Conservation (phyloP, 2,888 invertebrate species). For the Scaptomyza parva region DNA sequence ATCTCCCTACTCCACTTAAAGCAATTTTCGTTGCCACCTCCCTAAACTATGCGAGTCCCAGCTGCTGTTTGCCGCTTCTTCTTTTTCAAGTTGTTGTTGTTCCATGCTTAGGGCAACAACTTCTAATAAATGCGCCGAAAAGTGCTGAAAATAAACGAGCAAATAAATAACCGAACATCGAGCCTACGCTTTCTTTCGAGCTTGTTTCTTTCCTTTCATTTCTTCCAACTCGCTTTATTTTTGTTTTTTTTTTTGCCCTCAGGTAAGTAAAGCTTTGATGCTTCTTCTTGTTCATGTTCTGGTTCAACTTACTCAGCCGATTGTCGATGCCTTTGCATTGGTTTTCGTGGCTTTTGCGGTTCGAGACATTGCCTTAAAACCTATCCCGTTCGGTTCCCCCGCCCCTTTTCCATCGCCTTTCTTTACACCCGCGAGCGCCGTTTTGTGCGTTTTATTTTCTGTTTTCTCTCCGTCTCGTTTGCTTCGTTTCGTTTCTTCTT, state of each 20-base stretch:
- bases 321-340: conserved; percentile 47
- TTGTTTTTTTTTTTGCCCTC: conserved; percentile 26
- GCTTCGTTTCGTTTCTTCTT: conserved; percentile 19
- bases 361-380: conserved; percentile 9
- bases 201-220: neutral
- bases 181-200: conserved; percentile 17
- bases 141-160: conserved; percentile 76
- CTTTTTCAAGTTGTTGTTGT: conserved; percentile 10
- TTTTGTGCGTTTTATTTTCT: conserved; percentile 36
- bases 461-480: conserved; percentile 12
- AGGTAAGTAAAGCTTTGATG: conserved; percentile 25
- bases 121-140: conserved; percentile 72
- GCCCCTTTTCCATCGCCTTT: neutral
- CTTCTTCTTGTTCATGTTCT: conserved; percentile 15
- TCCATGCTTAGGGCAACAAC: conserved; percentile 57
- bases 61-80: neutral
- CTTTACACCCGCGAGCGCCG: conserved; percentile 20
- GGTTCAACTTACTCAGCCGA: conserved; percentile 23
- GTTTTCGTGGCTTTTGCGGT: conserved; percentile 46
- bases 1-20: conserved; percentile 8
- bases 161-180: conserved; percentile 65
- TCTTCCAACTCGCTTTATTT: neutral
- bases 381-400: neutral
- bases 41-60: neutral
- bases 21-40: conserved; percentile 14